Percentiles rank a stretch among this genome's conserved stretches.
These are phyloP conservation scores for Ceriagrion tenellum DNA, from an alignment of 2,888 invertebrate genomes.

Conservation along the genomic window DNA sequence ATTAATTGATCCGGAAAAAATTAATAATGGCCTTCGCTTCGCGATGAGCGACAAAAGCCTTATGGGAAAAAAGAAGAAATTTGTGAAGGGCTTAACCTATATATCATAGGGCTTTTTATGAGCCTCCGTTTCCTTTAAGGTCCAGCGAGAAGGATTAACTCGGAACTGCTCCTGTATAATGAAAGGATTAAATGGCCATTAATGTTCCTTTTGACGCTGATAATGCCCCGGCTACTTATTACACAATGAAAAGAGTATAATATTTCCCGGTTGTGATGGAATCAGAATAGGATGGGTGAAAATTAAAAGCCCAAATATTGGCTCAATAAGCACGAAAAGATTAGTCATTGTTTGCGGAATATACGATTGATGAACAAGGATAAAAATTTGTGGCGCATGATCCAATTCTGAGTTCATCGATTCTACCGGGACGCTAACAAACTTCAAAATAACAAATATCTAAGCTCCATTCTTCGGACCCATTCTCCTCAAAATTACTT, in stretches of 20 bases:
- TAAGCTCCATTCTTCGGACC: too few relatives aligned
- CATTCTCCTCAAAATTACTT: too few relatives aligned
- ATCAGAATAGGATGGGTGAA: background rate
- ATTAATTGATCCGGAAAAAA: constrained; percentile 18
- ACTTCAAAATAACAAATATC: too few relatives aligned
- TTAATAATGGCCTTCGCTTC: background rate
- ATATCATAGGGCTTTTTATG: background rate
- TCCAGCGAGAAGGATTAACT: background rate
- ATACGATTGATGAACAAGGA: background rate
- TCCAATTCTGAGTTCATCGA: background rate
- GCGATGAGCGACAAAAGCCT: background rate
- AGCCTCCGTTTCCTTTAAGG: background rate
- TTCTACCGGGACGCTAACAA: background rate
- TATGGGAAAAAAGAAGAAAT: background rate
- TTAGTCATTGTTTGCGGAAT: too few relatives aligned
- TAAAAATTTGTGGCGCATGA: background rate
- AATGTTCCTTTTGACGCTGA: background rate
- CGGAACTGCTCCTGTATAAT: background rate
- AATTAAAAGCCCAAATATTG: background rate
- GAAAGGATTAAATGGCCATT: background rate
- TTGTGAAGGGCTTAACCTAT: too few relatives aligned
- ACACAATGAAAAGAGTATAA: background rate
- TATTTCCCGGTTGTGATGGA: background rate
- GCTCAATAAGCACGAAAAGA: background rate
- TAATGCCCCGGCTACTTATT: background rate